phyloP scores from a whole-genome alignment of 2,113 vertebrate species.

The Malurus elegans region DNA sequence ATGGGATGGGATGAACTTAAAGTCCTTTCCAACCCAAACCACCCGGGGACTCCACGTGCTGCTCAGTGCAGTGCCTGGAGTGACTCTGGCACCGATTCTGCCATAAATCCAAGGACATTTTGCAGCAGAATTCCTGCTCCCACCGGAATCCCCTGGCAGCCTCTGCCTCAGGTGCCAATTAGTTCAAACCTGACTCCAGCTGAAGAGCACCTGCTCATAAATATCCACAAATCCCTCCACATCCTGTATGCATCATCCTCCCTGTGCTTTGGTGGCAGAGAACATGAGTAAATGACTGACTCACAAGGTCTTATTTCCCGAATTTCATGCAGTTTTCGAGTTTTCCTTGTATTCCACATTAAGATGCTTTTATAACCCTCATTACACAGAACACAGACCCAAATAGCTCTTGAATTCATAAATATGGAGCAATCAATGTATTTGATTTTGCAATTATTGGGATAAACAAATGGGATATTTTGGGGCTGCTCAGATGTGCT shows the following conservation, averaged over 20 bases:
- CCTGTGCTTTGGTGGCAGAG: background rate
- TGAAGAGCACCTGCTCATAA: conserved; percentile 45
- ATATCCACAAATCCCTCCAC: conserved; percentile 15
- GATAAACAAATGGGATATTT: conserved; percentile 29
- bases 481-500: conserved; percentile 13
- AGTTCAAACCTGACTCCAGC: background rate
- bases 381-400: background rate
- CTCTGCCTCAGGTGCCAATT: background rate
- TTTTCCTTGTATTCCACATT: conserved; percentile 13
- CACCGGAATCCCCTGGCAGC: background rate
- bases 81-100: background rate
- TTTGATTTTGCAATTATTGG: conserved; percentile 55
- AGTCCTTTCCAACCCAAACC: background rate
- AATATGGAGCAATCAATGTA: conserved; percentile 22
- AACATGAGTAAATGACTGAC: conserved; percentile 44
- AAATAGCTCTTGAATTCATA: conserved; percentile 49
- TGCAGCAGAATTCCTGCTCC: background rate
- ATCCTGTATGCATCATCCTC: conserved; percentile 24
- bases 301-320: conserved; percentile 22
- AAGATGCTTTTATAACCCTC: conserved; percentile 18
- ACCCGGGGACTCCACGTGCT: background rate
- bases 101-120: background rate
- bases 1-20: too few species aligned
- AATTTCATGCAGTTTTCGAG: conserved; percentile 22
- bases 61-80: background rate